phyloP scores from a whole-genome alignment of 2,888 invertebrate species.

The Dolomedes plantarius region DNA sequence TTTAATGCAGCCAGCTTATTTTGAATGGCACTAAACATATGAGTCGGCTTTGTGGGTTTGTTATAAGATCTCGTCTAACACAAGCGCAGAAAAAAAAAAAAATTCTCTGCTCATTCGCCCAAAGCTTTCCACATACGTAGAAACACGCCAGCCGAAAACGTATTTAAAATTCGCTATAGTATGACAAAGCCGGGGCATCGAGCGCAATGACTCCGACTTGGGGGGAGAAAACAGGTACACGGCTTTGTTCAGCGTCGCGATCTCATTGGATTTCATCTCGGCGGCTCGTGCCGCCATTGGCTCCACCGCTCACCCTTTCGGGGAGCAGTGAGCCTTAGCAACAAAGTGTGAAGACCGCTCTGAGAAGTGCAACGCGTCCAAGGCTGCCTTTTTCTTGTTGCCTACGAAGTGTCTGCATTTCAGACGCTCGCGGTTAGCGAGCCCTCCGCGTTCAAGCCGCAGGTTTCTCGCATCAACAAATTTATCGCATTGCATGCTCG shows the following conservation, averaged over 20 bases:
- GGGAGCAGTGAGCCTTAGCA: conserved; percentile 63
- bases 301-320: conserved; percentile 27
- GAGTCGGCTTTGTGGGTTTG: too few species aligned
- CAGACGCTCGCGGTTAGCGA: too few species aligned
- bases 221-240: conserved; percentile 64
- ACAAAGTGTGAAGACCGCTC: conserved; percentile 62
- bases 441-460: too few species aligned
- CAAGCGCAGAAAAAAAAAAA: too few species aligned
- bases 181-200: conserved; percentile 12
- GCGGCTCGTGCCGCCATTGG: conserved; percentile 35
- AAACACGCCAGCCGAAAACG: not conserved
- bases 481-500: too few species aligned
- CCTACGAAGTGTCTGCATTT: not conserved
- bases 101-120: conserved; percentile 3
- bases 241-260: conserved; percentile 57
- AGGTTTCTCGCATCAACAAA: too few species aligned
- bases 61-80: too few species aligned
- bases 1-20: too few species aligned
- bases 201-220: conserved; percentile 52
- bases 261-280: conserved; percentile 40
- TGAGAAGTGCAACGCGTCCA: conserved; percentile 22
- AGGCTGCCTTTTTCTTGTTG: conserved; percentile 5
- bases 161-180: not conserved
- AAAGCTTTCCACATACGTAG: conserved; percentile 22
- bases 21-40: too few species aligned